These are phyloP conservation scores for Cyprinella venusta DNA, from an alignment of 2,797 vertebrate genomes.

Conservation along the genomic window DNA sequence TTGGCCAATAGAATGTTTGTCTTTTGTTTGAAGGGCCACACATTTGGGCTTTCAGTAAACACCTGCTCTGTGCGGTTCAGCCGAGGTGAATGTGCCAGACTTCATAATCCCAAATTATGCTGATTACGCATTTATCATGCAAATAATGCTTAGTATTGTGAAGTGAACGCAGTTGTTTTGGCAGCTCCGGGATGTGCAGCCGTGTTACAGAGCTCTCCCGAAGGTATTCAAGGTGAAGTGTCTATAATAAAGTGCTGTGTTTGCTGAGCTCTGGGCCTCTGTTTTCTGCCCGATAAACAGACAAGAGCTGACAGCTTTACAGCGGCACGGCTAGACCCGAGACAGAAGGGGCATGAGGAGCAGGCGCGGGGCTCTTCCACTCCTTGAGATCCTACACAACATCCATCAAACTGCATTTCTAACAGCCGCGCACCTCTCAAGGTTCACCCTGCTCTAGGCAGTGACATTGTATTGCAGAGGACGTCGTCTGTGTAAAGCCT, in stretches of 20 bases:
- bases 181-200: constrained; percentile 19
- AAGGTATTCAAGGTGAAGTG: constrained; percentile 50
- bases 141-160: constrained; percentile 21
- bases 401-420: constrained; percentile 24
- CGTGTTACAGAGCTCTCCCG: constrained; percentile 17
- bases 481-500: constrained; percentile 15
- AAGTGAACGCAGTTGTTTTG: constrained; percentile 27
- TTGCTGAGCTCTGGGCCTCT: constrained; percentile 40
- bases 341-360: constrained; percentile 22
- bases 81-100: constrained; percentile 25
- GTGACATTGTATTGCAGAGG: constrained; percentile 15
- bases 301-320: constrained; percentile 54
- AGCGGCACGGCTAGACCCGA: constrained; percentile 22
- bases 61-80: constrained; percentile 12
- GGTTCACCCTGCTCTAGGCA: constrained; percentile 2
- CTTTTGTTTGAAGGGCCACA: constrained; percentile 10
- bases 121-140: constrained; percentile 27
- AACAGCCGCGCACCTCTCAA: constrained; percentile 16
- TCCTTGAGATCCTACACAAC: constrained; percentile 15
- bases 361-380: background rate
- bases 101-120: constrained; percentile 27
- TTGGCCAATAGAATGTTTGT: background rate
- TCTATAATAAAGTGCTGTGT: constrained; percentile 46
- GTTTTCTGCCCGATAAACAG: constrained; percentile 50
- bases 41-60: constrained; percentile 5